These are phyloP conservation scores for Lophotriccus pileatus DNA, from an alignment of 2,797 vertebrate genomes.

Conservation along the genomic window DNA sequence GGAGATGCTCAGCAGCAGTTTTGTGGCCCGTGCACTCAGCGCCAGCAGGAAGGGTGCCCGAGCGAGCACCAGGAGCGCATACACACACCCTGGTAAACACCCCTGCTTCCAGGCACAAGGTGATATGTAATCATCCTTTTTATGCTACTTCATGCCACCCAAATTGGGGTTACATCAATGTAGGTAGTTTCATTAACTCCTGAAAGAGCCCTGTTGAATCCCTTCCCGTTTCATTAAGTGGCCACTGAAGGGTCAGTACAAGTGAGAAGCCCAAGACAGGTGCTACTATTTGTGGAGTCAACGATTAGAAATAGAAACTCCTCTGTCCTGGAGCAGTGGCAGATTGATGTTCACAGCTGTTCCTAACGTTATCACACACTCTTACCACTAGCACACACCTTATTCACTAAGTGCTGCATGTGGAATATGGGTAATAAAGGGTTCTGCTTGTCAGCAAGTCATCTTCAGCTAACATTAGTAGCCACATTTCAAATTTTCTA, in stretches of 20 bases:
- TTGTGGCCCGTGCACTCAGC: not conserved
- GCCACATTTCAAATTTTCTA: conserved; percentile 42
- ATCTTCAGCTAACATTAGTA: conserved; percentile 50
- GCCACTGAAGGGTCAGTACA: conserved; percentile 27
- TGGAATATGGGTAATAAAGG: conserved; percentile 52
- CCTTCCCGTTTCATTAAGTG: conserved; percentile 26
- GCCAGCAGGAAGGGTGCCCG: not conserved
- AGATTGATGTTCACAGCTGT: conserved; percentile 68
- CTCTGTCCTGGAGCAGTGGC: not conserved
- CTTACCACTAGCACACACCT: conserved; percentile 17
- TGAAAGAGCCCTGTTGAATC: conserved; percentile 7
- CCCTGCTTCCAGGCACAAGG: conserved; percentile 27
- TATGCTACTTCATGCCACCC: not conserved
- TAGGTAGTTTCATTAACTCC: conserved; percentile 58
- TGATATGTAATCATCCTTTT: conserved; percentile 34
- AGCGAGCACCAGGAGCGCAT: not conserved
- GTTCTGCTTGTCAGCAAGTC: conserved; percentile 43
- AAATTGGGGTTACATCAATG: not conserved
- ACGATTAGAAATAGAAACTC: conserved; percentile 48
- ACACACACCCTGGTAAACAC: not conserved
- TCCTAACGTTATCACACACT: conserved; percentile 34
- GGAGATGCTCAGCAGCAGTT: not conserved
- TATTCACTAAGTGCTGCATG: conserved; percentile 28
- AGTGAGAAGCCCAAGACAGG: conserved; percentile 63
- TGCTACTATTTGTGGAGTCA: conserved; percentile 40